Evolutionary conservation across 2,888 invertebrate species (phyloP).

Genomic region (Drosophila colorata): DNA sequence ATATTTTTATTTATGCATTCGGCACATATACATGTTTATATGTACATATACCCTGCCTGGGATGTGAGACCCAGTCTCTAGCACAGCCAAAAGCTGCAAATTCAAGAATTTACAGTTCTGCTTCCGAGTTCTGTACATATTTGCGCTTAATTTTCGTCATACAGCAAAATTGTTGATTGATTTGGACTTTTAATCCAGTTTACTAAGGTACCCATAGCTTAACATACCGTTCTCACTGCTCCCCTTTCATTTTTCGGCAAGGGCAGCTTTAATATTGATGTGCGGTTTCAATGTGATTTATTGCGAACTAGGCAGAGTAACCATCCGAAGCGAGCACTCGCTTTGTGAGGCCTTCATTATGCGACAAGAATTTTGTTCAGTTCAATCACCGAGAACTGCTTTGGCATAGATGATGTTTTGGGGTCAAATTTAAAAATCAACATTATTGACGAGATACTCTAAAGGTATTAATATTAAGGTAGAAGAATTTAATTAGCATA

Average conservation of each 20-base stretch:
- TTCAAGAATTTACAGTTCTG: slow-evolving; percentile 5
- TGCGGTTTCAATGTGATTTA: slow-evolving; percentile 54
- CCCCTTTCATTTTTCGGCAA: not conserved
- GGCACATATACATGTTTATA: slow-evolving; percentile 4
- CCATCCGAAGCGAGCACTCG: not conserved
- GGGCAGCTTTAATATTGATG: slow-evolving; percentile 46
- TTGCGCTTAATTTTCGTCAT: slow-evolving; percentile 41
- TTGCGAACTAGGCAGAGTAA: slow-evolving; percentile 20
- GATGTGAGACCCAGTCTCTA: not conserved
- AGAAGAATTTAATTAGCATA: not conserved
- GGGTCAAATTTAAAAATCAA: slow-evolving; percentile 35
- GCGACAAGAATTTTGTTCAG: slow-evolving; percentile 45
- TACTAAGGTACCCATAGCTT: slow-evolving; percentile 23
- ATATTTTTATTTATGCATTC: slow-evolving; percentile 19
- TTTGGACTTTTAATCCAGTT: slow-evolving; percentile 45
- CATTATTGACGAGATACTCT: slow-evolving; percentile 3
- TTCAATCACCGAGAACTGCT: slow-evolving; percentile 49
- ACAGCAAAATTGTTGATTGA: slow-evolving; percentile 49
- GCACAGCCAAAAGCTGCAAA: not conserved
- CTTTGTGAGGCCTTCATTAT: slow-evolving; percentile 41
- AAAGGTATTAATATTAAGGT: not conserved
- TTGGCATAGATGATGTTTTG: slow-evolving; percentile 58
- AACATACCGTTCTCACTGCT: slow-evolving; percentile 1
- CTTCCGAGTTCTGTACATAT: slow-evolving; percentile 35
- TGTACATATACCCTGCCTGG: not conserved